Conservation (phyloP, 2,113 vertebrate genomes). For the Hoplias malabaricus region DNA sequence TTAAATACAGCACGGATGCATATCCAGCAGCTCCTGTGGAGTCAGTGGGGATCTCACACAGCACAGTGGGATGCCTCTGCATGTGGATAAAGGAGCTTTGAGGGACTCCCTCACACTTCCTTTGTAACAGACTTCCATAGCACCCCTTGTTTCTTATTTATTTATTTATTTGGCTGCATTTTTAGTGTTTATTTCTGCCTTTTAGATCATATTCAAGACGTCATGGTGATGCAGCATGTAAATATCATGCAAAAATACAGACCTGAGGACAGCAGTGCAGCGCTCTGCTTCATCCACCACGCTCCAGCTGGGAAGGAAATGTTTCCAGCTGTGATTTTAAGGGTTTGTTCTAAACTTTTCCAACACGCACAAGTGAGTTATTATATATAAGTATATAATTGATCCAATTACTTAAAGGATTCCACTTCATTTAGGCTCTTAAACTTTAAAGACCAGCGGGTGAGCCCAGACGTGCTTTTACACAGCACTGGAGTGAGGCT, state of each 20-base stretch:
- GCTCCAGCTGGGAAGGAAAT: not conserved
- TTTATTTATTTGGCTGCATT: not conserved
- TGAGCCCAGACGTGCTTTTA: too few species aligned
- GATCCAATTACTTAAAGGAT: too few species aligned
- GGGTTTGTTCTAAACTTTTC: not conserved
- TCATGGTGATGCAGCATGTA: not conserved
- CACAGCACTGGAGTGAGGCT: too few species aligned
- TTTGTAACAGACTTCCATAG: not conserved
- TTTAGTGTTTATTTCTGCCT: not conserved
- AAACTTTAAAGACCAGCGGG: too few species aligned
- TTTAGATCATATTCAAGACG: not conserved
- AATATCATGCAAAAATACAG: not conserved
- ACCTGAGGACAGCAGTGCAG: not conserved
- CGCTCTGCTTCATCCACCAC: not conserved
- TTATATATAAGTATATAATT: too few species aligned
- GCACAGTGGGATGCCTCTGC: not conserved
- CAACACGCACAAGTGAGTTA: too few species aligned
- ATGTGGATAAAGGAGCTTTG: not conserved
- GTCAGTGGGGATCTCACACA: not conserved
- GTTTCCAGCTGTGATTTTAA: not conserved
- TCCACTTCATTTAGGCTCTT: too few species aligned
- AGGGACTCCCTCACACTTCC: not conserved
- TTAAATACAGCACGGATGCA: not conserved
- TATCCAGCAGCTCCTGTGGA: not conserved
- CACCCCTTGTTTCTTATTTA: not conserved